These are phyloP conservation scores for Cisticola juncidis DNA, from an alignment of 2,113 vertebrate genomes.

Conservation along the genomic window DNA sequence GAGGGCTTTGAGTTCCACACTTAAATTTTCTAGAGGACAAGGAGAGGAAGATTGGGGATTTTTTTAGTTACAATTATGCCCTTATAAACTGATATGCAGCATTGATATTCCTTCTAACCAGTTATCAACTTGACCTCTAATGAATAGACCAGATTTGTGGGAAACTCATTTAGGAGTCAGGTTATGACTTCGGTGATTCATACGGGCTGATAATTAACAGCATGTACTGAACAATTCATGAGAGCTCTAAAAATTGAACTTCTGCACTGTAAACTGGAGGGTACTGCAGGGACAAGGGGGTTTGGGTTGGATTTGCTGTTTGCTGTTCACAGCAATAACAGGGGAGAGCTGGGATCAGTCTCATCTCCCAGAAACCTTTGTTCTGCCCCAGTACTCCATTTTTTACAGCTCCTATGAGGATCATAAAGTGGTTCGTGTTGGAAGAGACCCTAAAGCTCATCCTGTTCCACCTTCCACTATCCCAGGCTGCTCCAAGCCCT, in stretches of 20 bases:
- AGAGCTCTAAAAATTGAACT: background rate
- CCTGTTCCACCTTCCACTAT: rapidly evolving
- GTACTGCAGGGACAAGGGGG: background rate
- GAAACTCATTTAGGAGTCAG: conserved; percentile 53
- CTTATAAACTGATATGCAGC: background rate
- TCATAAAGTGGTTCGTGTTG: background rate
- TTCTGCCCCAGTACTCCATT: background rate
- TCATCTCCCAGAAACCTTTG: background rate
- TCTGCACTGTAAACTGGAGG: background rate
- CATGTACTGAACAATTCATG: background rate
- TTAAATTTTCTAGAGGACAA: background rate
- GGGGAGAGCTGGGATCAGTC: background rate
- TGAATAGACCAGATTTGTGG: conserved; percentile 43
- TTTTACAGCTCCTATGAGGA: too few species aligned
- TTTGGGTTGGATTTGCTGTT: background rate
- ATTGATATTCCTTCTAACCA: conserved; percentile 14
- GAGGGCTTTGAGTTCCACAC: background rate
- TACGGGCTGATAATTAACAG: conserved; percentile 43
- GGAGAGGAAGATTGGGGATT: background rate
- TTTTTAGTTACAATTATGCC: background rate
- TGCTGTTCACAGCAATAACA: background rate
- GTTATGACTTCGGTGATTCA: conserved; percentile 8
- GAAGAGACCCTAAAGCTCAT: background rate
- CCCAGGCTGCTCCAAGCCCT: background rate
- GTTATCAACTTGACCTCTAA: conserved; percentile 57